Evolutionary conservation across 2,113 vertebrate genomes (phyloP).

Genomic region (Noturus placidus): DNA sequence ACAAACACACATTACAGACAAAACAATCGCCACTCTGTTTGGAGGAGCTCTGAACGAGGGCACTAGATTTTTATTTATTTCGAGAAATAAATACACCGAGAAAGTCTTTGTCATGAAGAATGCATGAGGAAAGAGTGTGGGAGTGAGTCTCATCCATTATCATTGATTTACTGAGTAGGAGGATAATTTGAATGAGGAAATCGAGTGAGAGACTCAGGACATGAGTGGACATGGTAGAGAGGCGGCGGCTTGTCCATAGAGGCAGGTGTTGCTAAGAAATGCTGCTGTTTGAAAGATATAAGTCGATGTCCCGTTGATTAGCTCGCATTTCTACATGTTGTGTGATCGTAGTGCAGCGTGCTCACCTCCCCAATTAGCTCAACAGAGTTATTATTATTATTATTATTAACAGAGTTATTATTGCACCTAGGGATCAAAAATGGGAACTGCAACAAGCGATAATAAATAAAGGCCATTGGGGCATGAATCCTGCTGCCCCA

Average conservation of each 20-base stretch:
- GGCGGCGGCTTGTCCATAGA: neutral
- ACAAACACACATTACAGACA: conserved; percentile 14
- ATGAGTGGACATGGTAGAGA: neutral
- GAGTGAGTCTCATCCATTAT: conserved; percentile 11
- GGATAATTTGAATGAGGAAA: conserved; percentile 9
- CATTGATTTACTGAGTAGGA: conserved; percentile 5
- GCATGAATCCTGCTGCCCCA: neutral
- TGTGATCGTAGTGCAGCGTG: neutral
- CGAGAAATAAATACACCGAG: conserved; percentile 13
- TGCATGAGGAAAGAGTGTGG: neutral
- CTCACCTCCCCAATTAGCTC: neutral
- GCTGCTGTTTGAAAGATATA: neutral
- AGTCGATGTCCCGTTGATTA: neutral
- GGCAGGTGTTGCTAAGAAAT: neutral
- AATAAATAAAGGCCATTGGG: neutral
- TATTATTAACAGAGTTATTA: no score
- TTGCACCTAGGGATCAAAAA: neutral
- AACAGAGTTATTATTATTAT: neutral
- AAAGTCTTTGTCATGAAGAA: neutral
- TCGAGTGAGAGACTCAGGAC: neutral
- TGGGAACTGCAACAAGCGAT: neutral
- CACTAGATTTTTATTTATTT: neutral
- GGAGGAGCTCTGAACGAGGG: neutral
- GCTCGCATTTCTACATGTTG: neutral
- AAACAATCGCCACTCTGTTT: conserved; percentile 4